These are phyloP conservation scores for Actinia tenebrosa DNA, from an alignment of 64 coral and sea anemone genomes.

Conservation along the genomic window DNA sequence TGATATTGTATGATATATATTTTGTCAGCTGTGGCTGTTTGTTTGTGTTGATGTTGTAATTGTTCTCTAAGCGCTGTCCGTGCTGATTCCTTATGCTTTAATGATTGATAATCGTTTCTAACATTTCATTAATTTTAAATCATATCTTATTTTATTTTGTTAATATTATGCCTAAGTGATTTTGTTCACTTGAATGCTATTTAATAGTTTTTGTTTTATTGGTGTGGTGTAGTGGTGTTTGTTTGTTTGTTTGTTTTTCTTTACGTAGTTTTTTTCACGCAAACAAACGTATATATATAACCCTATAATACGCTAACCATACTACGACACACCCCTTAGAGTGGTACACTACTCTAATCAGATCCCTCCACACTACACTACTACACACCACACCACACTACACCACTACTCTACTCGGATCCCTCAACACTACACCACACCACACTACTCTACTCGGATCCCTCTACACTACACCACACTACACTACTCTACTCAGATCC, in stretches of 20 bases:
- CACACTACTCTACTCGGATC: slow-evolving; percentile 15
- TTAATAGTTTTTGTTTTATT: neutral
- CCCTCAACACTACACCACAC: slow-evolving; percentile 12
- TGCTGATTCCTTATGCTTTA: neutral
- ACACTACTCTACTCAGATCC: no score
- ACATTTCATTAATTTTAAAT: neutral
- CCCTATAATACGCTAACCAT: neutral
- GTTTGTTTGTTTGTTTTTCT: neutral
- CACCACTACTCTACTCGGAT: slow-evolving; percentile 10
- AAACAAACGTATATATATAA: neutral
- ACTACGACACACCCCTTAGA: neutral
- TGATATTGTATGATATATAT: neutral
- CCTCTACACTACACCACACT: neutral
- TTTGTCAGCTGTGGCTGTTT: neutral
- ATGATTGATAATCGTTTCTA: neutral
- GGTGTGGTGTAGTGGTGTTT: neutral
- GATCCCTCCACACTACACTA: neutral
- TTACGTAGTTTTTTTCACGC: neutral
- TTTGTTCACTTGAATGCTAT: neutral
- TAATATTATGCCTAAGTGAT: neutral
- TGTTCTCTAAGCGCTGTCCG: slow-evolving; percentile 3
- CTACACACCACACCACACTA: slow-evolving; percentile 19
- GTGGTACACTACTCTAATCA: neutral
- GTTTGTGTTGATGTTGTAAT: neutral
- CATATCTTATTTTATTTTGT: neutral